Evolutionary conservation across 1,140 invertebrate genomes (phyloP).

Genomic region (Amphibalanus amphitrite): DNA sequence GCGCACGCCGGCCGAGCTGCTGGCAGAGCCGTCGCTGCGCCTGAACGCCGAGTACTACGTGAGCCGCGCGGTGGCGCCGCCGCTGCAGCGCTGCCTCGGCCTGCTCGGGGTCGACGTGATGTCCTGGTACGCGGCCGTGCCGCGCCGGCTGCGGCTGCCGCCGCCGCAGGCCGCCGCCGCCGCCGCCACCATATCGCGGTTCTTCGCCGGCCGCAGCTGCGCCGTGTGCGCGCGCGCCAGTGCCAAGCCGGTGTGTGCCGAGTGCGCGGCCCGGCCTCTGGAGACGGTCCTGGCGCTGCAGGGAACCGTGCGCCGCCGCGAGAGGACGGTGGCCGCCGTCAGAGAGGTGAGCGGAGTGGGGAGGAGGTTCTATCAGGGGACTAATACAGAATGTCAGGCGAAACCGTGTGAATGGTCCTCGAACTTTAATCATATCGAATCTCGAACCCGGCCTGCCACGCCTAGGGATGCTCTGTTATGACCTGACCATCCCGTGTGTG

Average conservation of each 20-base stretch:
- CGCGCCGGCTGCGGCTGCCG: background rate
- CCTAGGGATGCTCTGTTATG: too few relatives aligned
- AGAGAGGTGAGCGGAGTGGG: background rate
- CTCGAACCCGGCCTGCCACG: too few relatives aligned
- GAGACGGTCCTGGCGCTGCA: background rate
- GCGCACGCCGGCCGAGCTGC: constrained; percentile 51
- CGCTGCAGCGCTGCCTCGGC: constrained; percentile 69
- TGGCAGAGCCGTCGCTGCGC: constrained; percentile 44
- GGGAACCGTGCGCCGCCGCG: background rate
- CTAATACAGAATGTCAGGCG: too few relatives aligned
- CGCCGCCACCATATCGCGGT: background rate
- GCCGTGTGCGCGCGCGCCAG: background rate
- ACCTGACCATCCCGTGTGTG: too few relatives aligned
- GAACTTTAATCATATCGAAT: too few relatives aligned
- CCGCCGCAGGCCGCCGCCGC: too few relatives aligned
- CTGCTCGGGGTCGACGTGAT: constrained; percentile 65
- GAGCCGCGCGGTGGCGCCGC: constrained; percentile 73
- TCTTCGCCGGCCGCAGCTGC: background rate
- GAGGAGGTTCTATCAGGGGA: background rate
- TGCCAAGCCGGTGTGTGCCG: background rate
- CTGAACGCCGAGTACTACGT: constrained; percentile 85
- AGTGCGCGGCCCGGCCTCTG: background rate
- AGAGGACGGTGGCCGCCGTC: background rate
- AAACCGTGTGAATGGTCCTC: too few relatives aligned
- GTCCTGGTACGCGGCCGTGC: constrained; percentile 33